These are phyloP conservation scores for Aldabrachelys gigantea DNA, from an alignment of 2,113 vertebrate species.

Conservation along the genomic window DNA sequence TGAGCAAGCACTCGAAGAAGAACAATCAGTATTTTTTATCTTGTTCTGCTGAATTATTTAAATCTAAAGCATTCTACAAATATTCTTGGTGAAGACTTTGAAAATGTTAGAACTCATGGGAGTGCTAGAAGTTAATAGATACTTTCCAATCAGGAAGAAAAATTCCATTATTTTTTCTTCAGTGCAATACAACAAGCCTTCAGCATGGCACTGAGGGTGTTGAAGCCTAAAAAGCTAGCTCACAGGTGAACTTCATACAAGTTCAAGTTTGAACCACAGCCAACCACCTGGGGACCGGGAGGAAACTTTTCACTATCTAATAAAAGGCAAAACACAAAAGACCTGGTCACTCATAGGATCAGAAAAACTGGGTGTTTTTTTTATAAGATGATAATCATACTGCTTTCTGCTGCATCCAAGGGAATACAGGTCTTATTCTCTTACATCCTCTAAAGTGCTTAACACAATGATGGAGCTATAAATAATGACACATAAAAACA, in stretches of 20 bases:
- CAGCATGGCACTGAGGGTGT: background rate
- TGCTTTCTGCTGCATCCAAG: background rate
- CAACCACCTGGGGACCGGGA: background rate
- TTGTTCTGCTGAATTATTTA: background rate
- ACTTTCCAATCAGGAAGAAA: background rate
- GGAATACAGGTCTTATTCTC: background rate
- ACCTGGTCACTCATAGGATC: rapidly evolving
- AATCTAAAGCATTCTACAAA: background rate
- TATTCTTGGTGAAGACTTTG: background rate
- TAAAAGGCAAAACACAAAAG: background rate
- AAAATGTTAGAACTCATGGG: background rate
- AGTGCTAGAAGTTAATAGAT: background rate
- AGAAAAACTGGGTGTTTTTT: background rate
- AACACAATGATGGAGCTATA: background rate
- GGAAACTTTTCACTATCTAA: background rate
- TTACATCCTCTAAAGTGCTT: background rate
- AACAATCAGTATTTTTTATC: background rate
- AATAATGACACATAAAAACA: background rate
- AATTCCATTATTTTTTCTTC: background rate
- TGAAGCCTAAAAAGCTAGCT: background rate
- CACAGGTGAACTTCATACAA: background rate
- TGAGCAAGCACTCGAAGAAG: no score
- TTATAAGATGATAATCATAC: background rate
- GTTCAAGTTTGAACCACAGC: background rate
- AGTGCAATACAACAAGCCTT: background rate